phyloP scores from a whole-genome alignment of 2,113 vertebrate genomes.

The Malurus elegans region DNA sequence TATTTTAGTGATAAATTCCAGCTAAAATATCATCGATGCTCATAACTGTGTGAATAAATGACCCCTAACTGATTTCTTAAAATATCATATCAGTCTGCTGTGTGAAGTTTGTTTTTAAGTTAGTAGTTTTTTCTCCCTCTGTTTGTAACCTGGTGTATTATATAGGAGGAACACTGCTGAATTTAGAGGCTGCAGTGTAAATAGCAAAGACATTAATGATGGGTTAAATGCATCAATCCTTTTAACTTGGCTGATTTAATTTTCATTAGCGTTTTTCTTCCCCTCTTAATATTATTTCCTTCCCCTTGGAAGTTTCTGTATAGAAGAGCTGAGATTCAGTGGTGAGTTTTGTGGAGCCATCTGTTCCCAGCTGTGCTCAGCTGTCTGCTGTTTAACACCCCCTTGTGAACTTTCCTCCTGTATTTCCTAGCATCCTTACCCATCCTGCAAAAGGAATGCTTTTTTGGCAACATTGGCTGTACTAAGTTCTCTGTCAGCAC shows the following conservation, averaged over 20 bases:
- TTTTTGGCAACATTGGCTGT: background rate
- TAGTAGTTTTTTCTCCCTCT: background rate
- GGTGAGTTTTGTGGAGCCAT: background rate
- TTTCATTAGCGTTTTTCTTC: background rate
- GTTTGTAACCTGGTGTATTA: background rate
- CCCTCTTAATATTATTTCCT: background rate
- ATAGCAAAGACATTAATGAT: background rate
- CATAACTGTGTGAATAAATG: slow-evolving; percentile 52
- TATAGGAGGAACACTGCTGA: background rate
- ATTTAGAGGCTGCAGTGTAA: background rate
- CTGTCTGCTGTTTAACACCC: background rate
- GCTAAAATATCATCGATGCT: slow-evolving; percentile 61
- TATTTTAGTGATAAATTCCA: slow-evolving; percentile 63
- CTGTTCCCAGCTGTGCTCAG: background rate
- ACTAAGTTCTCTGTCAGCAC: background rate
- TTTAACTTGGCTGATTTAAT: background rate
- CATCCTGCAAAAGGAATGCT: background rate
- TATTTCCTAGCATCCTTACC: background rate
- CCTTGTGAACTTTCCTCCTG: background rate
- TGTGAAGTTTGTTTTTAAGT: slow-evolving; percentile 25
- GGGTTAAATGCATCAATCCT: background rate
- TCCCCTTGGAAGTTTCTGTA: background rate
- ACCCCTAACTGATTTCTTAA: slow-evolving; percentile 52
- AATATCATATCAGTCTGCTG: background rate
- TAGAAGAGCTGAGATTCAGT: background rate